phyloP scores from a whole-genome alignment of 2,113 vertebrate species.

The Forbesichthys papilliferus region DNA sequence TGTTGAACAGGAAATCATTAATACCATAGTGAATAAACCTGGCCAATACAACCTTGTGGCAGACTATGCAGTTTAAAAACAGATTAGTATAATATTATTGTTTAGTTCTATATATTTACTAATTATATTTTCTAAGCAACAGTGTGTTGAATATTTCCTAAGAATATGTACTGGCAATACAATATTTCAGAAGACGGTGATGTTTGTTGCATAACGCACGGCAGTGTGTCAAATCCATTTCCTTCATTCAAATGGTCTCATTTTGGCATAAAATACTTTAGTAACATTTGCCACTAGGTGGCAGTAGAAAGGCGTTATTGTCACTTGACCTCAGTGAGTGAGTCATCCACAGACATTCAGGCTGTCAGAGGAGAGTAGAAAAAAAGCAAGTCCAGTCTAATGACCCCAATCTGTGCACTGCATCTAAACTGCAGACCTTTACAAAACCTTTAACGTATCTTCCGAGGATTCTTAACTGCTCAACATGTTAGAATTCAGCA shows the following conservation, averaged over 20 bases:
- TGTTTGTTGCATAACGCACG: not conserved
- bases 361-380: slow-evolving; percentile 59
- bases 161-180: not conserved
- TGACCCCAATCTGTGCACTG: slow-evolving; percentile 55
- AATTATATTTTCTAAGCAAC: too few relatives aligned
- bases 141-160: too few relatives aligned
- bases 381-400: slow-evolving; percentile 43
- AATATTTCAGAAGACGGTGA: not conserved
- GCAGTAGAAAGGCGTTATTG: slow-evolving; percentile 59
- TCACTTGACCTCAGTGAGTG: slow-evolving; percentile 36
- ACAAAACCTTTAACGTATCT: slow-evolving; percentile 14
- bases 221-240: not conserved
- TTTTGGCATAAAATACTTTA: not conserved
- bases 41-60: not conserved
- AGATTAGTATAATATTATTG: not conserved
- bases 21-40: not conserved
- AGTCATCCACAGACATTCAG: slow-evolving; percentile 58
- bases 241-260: not conserved
- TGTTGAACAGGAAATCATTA: not conserved
- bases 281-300: slow-evolving; percentile 46
- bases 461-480: slow-evolving; percentile 49
- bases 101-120: too few relatives aligned
- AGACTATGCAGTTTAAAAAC: not conserved
- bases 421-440: slow-evolving; percentile 51
- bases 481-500: not conserved